Conservation (phyloP, 2,888 invertebrate species). For the Esperia sulphurella region DNA sequence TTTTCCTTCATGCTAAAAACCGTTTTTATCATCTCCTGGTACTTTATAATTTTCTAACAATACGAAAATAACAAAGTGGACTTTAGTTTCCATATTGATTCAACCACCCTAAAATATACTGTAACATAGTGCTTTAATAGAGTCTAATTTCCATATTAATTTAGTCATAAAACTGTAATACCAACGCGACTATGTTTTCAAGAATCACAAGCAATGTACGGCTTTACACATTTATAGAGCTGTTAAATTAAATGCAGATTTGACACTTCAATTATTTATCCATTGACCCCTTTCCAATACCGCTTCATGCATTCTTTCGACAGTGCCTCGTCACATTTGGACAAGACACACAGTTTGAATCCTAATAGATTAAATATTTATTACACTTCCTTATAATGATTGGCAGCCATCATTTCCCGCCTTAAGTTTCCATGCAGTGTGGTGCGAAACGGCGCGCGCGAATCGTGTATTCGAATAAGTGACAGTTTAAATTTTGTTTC, state of each 20-base stretch:
- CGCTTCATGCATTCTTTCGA: slow-evolving; percentile 31
- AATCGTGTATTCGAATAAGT: slow-evolving; percentile 11
- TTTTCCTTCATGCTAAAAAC: no score
- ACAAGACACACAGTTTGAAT: slow-evolving; percentile 44
- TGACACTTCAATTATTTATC: slow-evolving; percentile 53
- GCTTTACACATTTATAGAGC: no score
- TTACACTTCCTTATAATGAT: slow-evolving; percentile 38
- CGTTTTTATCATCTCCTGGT: no score
- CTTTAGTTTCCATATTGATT: no score
- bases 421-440: slow-evolving; percentile 33
- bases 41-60: no score
- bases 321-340: slow-evolving; percentile 42
- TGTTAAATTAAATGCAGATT: background rate
- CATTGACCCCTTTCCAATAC: slow-evolving; percentile 48
- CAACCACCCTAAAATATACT: no score
- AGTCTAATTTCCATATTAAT: no score
- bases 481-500: slow-evolving; percentile 21
- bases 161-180: no score
- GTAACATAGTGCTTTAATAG: no score
- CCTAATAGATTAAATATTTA: slow-evolving; percentile 47
- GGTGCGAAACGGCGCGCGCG: slow-evolving; percentile 45
- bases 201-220: no score
- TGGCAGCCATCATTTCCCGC: slow-evolving; percentile 38
- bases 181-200: no score
- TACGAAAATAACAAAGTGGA: no score